Percentiles rank a stretch among this genome's conserved stretches.
Evolutionary conservation across 2,797 vertebrate genomes (phyloP).

Genomic region (Cetoscarus ocellatus): DNA sequence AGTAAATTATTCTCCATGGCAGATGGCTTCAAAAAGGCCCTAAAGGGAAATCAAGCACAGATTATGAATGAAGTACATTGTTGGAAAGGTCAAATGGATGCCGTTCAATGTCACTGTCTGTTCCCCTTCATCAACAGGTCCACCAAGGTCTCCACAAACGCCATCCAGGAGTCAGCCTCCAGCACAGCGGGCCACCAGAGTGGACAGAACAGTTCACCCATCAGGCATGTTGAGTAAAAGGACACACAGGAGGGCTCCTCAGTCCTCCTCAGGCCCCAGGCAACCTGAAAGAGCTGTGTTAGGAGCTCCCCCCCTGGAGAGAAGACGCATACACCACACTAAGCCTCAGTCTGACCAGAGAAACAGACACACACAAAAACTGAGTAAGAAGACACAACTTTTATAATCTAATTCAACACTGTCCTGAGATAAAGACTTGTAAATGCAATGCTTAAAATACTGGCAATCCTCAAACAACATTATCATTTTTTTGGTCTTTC

Average conservation of each 20-base stretch:
- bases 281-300: slow-evolving; percentile 80
- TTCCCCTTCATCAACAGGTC: slow-evolving; percentile 44
- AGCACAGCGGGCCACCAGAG: slow-evolving; percentile 70
- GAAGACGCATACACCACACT: slow-evolving; percentile 84
- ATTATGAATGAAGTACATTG: slow-evolving; percentile 14
- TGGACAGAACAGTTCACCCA: slow-evolving; percentile 78
- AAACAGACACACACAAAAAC: slow-evolving; percentile 86
- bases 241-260: slow-evolving; percentile 86
- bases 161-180: slow-evolving; percentile 46
- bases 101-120: slow-evolving; percentile 8
- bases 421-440: neutral
- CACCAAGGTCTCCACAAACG: slow-evolving; percentile 48
- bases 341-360: slow-evolving; percentile 89
- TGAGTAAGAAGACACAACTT: slow-evolving; percentile 85
- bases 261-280: slow-evolving; percentile 88
- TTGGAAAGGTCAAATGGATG: slow-evolving; percentile 26
- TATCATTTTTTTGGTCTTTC: neutral
- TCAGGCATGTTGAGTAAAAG: slow-evolving; percentile 68
- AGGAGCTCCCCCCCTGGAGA: slow-evolving; percentile 81
- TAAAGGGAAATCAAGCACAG: slow-evolving; percentile 15
- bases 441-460: slow-evolving; percentile 6
- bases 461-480: neutral
- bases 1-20: slow-evolving; percentile 21
- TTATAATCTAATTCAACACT: slow-evolving; percentile 3
- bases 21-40: slow-evolving; percentile 24